Base-by-base conservation (phyloP, 2,113 vertebrate species). In the Emydocephalus ijimae region DNA sequence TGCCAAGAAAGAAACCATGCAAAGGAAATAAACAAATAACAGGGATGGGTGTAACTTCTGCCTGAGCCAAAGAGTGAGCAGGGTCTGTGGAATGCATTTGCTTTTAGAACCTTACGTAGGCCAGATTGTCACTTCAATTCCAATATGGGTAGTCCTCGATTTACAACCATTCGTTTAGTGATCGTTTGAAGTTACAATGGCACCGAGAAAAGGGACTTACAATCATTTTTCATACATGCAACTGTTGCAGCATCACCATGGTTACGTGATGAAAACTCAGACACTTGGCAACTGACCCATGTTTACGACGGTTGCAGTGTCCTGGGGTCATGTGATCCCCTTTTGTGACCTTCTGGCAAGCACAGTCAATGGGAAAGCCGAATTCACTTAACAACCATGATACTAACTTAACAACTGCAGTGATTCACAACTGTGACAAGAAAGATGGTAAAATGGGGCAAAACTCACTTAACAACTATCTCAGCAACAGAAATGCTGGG, bases 11-110 rank as follows among this genome's bases (percentile, higher is more conserved):
- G 45, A 90, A 90, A 90, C 92, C 23, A 34, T 90, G 56, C 87
- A 86, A 18, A 93, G 56, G 45, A 93, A 92, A 89, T 34, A 92
- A 92, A 85, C 50, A 90, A 93, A 90, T 64, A 90, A 87, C 56
- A 93, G 74, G 29, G 81, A 93, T 90, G 92, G 92, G 92, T 93
- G 92, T 90, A 93, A 86, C 89, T 90, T 52, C 52, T 86, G 89
- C 45, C 74, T 54, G 54, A 87, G 81, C 92, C 88, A 89, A 55
- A 57, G 74, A 87, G 21, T 93, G 89, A 93, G 74, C 74, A 87
- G 89, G 56, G 81, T 85, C 81, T 69, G n/a, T 93, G 92, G 89
- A 93, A 93, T 90, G 89, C 89, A 85, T 81, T 89, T 87, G 56
- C 87, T 93, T 87, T 93, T 64, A 52, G 34, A 81, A 26, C 14